Base-by-base conservation (phyloP, 1,140 invertebrate species). In the Popillia japonica region DNA sequence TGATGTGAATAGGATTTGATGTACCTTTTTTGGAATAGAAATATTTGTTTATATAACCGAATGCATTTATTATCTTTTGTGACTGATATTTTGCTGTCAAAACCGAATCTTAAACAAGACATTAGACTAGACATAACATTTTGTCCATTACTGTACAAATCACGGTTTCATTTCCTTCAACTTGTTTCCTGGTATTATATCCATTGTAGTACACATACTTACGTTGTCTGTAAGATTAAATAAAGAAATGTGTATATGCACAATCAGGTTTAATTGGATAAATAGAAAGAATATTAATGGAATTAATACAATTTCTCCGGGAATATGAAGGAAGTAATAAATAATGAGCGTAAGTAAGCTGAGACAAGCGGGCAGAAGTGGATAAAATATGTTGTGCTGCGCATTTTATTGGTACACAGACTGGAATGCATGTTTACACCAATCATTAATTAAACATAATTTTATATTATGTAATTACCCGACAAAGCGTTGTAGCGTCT, bases 321-420 rank as follows among this genome's bases (percentile, higher is more conserved):
- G 44, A 48, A 48, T 48, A 48, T 48, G 44, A 48, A 48, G 44
- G 44, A 48, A 48, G 44, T 48, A 48, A 48, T 48, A 48, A 48
- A 48, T 48, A 48, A 48, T 48, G 17, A 48, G 17, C 44, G 7
- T 14, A 48, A 48, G 11, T 3, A 48, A 48, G 8, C 44, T 4
- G 44, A 10, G 44, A 48, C 44, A 48, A 48, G 44, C 17, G 4
- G 3, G 44, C 11, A 14, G 41, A 42, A 10, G 6, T 14, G 17
- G 17, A n/a, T 48, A 10, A 11, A 48, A n/a, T 42, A 42, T 14
- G 44, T 4, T 48, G 17, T 48, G 44, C 17, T 48, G 44, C 44
- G 11, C 17, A 14, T 48, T 48, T 48, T 48, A 11, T 48, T 9
- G 4, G 11, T 48, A 14, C 44, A 14, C 11, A 48, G 7, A n/a